Evolutionary conservation across 2,113 vertebrate species (phyloP), one percentile per base, ranked within the genome.

Genomic region (Tragelaphus strepsiceros): DNA sequence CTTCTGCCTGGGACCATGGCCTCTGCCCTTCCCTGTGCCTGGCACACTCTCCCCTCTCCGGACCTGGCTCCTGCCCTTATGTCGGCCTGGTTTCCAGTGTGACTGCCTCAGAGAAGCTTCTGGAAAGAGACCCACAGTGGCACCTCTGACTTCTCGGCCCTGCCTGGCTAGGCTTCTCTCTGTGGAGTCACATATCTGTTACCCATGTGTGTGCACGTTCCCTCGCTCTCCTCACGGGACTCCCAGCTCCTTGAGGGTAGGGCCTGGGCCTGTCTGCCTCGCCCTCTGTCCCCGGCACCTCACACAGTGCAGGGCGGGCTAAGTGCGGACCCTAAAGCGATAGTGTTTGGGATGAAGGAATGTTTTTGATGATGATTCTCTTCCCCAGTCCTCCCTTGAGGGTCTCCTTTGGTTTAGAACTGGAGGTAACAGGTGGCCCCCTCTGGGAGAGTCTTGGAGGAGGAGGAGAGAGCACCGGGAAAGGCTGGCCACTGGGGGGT

Each of bases 401-500:
- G 6, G 26, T n/a, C 61, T 71, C 61, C 83, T 88, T 54, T 14
- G 51, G 26, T 61, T 92, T 46, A 19, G 49, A 39, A 43, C 30
- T 46, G 32, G 59, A 74, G 22, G 26, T 81, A 46, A 85, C 3
- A 1, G 13, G 86, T 32, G 53, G n/a, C 39, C 13, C 86, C 10
- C 30, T 90, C 13, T 0, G 2, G 59, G 28, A 32, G 26, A 67
- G 35, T 6, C 51, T n/a, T 7, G 0, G 81, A 86, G 28, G 59
- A 86, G 6, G 82, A 81, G n/a, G 83, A 86, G 24, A 58, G 49
- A 86, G 96, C 43, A n/a, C 19, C 24, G 32, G 74, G 51, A 58
- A 96, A 94, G 61, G 71, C 95, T 96, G 97, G 94, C 99, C 98
- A 98, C 98, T 98, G 98, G 98, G 98, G 98, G 98, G 98, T 98